Percentiles rank a stretch among this genome's conserved stretches.
phyloP scores from a whole-genome alignment of 2,888 invertebrate genomes.

The Pristionchus fissidentatus region DNA sequence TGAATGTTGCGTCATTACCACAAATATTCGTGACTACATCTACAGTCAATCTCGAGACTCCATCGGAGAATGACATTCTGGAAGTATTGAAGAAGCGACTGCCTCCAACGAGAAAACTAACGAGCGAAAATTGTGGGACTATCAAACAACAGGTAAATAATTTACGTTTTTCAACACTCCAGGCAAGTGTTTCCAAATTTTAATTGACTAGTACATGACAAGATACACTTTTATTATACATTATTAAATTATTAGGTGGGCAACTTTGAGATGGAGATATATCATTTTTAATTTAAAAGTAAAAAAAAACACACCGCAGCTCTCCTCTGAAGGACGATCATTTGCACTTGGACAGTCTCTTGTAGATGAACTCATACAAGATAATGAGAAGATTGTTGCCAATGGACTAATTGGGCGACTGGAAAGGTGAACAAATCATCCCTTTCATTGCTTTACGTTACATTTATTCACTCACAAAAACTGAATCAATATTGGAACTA shows the following conservation, averaged over 20 bases:
- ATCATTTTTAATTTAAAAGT: neutral
- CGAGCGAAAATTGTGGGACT: conserved; percentile 57
- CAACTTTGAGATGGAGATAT: no score
- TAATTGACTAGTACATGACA: no score
- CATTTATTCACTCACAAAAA: no score
- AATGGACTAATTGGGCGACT: conserved; percentile 57
- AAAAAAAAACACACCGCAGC: neutral
- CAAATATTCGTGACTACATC: conserved; percentile 58
- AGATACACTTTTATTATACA: no score
- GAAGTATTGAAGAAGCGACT: conserved; percentile 61
- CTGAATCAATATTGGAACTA: no score
- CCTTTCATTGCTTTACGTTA: neutral
- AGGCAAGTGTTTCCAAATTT: neutral
- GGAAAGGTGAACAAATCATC: no score
- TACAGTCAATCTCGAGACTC: conserved; percentile 59
- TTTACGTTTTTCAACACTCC: neutral
- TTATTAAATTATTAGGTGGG: no score
- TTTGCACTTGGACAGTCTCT: conserved; percentile 54
- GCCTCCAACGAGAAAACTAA: conserved; percentile 55
- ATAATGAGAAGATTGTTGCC: conserved; percentile 50
- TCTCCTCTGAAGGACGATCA: conserved; percentile 50
- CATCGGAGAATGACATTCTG: conserved; percentile 57
- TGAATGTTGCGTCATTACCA: conserved; percentile 56
- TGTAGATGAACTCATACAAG: conserved; percentile 56
- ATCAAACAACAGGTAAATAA: conserved; percentile 60